phyloP scores from a whole-genome alignment of 2,888 invertebrate genomes.

The Idaea aversata region DNA sequence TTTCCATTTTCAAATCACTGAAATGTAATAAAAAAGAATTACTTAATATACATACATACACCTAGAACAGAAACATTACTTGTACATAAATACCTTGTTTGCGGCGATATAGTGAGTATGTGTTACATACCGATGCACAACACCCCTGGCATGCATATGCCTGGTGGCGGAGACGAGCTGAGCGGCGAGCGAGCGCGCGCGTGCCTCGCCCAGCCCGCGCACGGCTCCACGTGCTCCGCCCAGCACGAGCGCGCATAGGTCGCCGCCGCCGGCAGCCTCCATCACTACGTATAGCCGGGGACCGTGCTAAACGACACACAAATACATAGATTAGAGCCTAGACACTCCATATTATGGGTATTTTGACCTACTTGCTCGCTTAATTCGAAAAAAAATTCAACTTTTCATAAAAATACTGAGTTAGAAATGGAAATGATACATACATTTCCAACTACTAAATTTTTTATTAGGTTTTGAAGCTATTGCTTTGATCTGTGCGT shows the following conservation, averaged over 20 bases:
- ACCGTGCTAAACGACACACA: conserved; percentile 75
- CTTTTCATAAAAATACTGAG: too few relatives aligned
- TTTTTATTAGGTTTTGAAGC: too few relatives aligned
- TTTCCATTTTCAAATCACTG: conserved; percentile 90
- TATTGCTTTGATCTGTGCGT: too few relatives aligned
- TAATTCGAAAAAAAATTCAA: too few relatives aligned
- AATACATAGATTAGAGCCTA: background rate
- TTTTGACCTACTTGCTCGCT: too few relatives aligned
- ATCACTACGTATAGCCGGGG: conserved; percentile 86
- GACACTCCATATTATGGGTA: background rate
- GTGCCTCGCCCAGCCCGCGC: conserved; percentile 57
- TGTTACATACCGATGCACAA: conserved; percentile 56
- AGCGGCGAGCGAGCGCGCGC: conserved; percentile 55
- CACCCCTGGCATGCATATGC: conserved; percentile 82
- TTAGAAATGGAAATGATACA: too few relatives aligned
- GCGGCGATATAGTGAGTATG: background rate
- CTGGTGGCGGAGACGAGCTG: conserved; percentile 75
- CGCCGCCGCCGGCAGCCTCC: conserved; percentile 86
- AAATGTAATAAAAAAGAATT: conserved; percentile 32
- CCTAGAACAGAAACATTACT: too few relatives aligned
- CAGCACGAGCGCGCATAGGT: conserved; percentile 85
- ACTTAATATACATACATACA: background rate
- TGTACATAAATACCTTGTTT: background rate
- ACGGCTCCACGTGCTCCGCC: conserved; percentile 81
- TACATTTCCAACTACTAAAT: too few relatives aligned